These are phyloP conservation scores for Strigamia maritima DNA, from an alignment of 2,888 invertebrate species.

Conservation along the genomic window DNA sequence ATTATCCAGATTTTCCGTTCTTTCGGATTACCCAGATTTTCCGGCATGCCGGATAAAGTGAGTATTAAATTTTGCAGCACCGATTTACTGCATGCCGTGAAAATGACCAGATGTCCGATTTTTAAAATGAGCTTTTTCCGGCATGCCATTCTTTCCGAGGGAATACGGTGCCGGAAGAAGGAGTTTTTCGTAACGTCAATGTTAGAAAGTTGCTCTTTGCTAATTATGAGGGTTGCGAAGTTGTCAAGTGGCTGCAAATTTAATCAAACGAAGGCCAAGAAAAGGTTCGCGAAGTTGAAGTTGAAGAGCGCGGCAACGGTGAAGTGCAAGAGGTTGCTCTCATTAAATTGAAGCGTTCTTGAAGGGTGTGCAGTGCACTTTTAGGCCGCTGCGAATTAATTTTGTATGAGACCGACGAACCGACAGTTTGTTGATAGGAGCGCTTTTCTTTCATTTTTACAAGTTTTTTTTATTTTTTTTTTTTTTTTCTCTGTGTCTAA, in stretches of 20 bases:
- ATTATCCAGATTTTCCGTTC: no score
- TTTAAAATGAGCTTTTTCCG: no score
- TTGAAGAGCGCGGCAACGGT: background rate
- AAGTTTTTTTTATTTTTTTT: slow-evolving; percentile 6
- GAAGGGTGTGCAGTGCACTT: slow-evolving; percentile 26
- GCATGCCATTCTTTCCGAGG: no score
- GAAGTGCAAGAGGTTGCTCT: background rate
- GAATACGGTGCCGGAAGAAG: background rate
- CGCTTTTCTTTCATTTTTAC: background rate
- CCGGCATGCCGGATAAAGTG: no score
- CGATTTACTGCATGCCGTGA: no score
- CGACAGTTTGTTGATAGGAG: slow-evolving; percentile 15
- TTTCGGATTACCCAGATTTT: no score
- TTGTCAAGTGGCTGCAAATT: slow-evolving; percentile 21
- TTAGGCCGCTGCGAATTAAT: background rate
- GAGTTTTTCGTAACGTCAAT: background rate
- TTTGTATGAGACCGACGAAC: slow-evolving; percentile 8
- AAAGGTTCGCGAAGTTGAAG: background rate
- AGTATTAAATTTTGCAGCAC: no score
- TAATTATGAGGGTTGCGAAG: background rate
- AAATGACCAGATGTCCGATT: no score
- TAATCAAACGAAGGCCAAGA: background rate
- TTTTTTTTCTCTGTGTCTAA: background rate
- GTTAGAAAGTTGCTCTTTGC: background rate
- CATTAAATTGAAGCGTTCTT: slow-evolving; percentile 25